These are phyloP conservation scores for Trichechus manatus DNA, from an alignment of 2,113 vertebrate genomes.

Conservation along the genomic window DNA sequence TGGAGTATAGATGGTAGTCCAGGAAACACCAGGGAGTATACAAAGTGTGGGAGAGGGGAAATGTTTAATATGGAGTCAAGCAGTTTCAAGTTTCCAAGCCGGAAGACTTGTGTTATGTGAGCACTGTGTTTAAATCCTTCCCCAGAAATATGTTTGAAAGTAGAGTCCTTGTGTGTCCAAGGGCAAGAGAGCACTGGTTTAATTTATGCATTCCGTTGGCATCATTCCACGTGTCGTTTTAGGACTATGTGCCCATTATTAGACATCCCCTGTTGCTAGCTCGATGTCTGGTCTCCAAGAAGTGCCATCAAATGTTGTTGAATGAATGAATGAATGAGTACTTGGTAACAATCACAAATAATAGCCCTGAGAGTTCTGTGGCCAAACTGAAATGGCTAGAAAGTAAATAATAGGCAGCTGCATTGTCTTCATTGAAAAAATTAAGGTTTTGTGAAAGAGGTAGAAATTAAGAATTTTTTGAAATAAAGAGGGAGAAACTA, in stretches of 20 bases:
- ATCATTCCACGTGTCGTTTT: conserved; percentile 33
- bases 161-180: conserved; percentile 58
- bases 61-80: conserved; percentile 59
- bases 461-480: neutral
- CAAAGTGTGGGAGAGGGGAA: conserved; percentile 58
- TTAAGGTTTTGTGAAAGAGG: conserved; percentile 27
- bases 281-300: conserved; percentile 22
- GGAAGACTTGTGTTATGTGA: conserved; percentile 64
- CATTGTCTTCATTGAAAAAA: conserved; percentile 2
- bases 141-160: conserved; percentile 63
- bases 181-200: neutral
- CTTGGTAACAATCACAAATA: conserved; percentile 50
- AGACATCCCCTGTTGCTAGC: neutral
- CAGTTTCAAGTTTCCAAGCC: conserved; percentile 66
- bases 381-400: conserved; percentile 37
- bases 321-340: neutral
- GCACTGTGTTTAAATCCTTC: conserved; percentile 61
- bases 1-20: conserved; percentile 53
- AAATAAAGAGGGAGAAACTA: neutral
- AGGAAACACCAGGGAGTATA: conserved; percentile 50
- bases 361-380: neutral
- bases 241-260: conserved; percentile 33
- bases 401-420: neutral
- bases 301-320: neutral
- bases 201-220: neutral